Evolutionary conservation across 2,888 invertebrate genomes (phyloP).

Genomic region (Teleiodes luculella): DNA sequence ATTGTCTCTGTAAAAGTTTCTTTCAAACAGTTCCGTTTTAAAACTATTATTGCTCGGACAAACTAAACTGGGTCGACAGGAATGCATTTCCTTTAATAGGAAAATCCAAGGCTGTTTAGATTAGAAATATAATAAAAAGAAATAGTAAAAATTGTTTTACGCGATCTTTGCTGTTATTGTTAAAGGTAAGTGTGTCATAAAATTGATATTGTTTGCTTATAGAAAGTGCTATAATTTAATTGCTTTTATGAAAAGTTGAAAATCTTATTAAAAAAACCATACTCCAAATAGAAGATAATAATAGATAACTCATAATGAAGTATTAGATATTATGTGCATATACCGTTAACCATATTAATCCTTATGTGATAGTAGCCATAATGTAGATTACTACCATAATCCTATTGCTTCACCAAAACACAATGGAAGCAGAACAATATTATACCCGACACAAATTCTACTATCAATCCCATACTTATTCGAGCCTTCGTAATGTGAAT

Average conservation of each 20-base stretch:
- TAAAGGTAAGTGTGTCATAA: too few species aligned
- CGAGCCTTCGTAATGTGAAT: slow-evolving; percentile 31
- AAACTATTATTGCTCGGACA: background rate
- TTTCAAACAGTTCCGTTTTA: background rate
- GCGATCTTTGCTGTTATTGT: background rate
- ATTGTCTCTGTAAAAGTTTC: background rate
- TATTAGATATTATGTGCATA: too few species aligned
- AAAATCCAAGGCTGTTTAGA: background rate
- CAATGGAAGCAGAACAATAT: background rate
- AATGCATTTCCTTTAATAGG: slow-evolving; percentile 3
- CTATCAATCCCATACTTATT: slow-evolving; percentile 28
- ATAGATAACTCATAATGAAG: too few species aligned
- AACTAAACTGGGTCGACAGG: background rate
- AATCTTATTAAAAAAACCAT: too few species aligned
- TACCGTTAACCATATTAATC: too few species aligned
- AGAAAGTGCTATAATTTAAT: too few species aligned
- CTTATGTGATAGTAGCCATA: background rate
- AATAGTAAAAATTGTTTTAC: background rate
- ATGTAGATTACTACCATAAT: background rate
- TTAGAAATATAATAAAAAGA: background rate
- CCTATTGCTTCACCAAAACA: background rate
- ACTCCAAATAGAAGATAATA: too few species aligned
- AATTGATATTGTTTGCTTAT: too few species aligned
- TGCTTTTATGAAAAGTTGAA: too few species aligned
- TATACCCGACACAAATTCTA: slow-evolving; percentile 1